phyloP scores from a whole-genome alignment of 2,888 invertebrate genomes.

The Phorcus lineatus region DNA sequence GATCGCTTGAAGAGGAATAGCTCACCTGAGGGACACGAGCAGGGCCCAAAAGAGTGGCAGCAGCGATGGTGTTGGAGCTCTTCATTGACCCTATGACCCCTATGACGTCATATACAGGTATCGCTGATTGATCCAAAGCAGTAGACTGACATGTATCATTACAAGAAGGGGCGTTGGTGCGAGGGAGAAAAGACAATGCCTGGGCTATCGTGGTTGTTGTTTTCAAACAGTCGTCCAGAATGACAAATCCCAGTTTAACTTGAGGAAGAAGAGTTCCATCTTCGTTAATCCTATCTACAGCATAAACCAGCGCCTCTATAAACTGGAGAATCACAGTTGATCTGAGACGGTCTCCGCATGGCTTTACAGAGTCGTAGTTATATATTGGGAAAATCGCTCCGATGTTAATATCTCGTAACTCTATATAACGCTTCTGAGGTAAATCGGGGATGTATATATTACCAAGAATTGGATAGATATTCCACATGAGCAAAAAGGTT shows the following conservation, averaged over 20 bases:
- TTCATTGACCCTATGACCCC: slow-evolving; percentile 54
- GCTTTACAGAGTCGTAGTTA: slow-evolving; percentile 19
- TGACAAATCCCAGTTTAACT: slow-evolving; percentile 51
- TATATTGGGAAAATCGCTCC: slow-evolving; percentile 54
- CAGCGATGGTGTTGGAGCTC: slow-evolving; percentile 47
- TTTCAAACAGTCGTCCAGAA: slow-evolving; percentile 60
- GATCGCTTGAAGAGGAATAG: slow-evolving; percentile 51
- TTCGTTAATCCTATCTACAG: slow-evolving; percentile 53
- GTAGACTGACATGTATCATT: not conserved
- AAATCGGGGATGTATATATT: slow-evolving; percentile 35
- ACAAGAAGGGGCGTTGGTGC: not conserved
- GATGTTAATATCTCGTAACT: slow-evolving; percentile 53
- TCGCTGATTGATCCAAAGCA: not conserved
- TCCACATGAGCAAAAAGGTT: no score
- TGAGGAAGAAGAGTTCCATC: slow-evolving; percentile 43
- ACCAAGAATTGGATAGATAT: not conserved
- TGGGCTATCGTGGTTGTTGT: slow-evolving; percentile 53
- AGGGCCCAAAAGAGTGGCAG: slow-evolving; percentile 49
- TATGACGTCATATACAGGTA: slow-evolving; percentile 42
- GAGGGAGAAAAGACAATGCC: slow-evolving; percentile 54
- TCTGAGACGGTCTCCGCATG: slow-evolving; percentile 45
- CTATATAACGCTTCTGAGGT: slow-evolving; percentile 36
- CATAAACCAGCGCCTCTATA: slow-evolving; percentile 57
- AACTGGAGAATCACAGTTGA: slow-evolving; percentile 49
- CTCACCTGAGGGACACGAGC: slow-evolving; percentile 53